Percentiles rank a stretch among this genome's conserved stretches.
These are phyloP conservation scores for Ennomos erosarius DNA, from an alignment of 2,888 invertebrate genomes.

Conservation along the genomic window DNA sequence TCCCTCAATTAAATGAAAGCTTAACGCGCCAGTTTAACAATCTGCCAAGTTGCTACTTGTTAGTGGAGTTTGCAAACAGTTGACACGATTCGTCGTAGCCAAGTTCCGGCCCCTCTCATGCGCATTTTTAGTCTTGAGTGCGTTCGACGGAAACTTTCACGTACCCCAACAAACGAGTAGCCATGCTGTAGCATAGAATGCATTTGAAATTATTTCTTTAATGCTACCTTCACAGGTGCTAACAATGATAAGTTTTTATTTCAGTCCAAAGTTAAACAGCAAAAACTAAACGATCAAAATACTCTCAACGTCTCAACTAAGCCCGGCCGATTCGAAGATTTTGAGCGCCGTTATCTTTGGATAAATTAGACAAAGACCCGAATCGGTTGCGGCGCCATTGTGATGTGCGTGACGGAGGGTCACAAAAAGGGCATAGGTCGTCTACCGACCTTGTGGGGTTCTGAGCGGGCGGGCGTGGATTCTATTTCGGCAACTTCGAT, in stretches of 20 bases:
- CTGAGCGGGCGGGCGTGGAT: constrained; percentile 62
- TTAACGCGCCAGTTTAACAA: constrained; percentile 54
- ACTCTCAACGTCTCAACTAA: not conserved
- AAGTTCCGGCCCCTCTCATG: constrained; percentile 57
- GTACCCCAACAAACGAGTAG: constrained; percentile 44
- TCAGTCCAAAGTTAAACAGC: constrained; percentile 8
- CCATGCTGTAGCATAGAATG: constrained; percentile 44
- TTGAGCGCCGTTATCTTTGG: constrained; percentile 34
- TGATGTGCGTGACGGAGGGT: constrained; percentile 53
- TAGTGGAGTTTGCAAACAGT: constrained; percentile 65
- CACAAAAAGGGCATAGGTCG: constrained; percentile 70
- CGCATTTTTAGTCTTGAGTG: constrained; percentile 62
- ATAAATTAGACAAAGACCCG: constrained; percentile 49
- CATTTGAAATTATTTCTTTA: constrained; percentile 41
- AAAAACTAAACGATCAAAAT: constrained; percentile 24
- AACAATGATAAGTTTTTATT: constrained; percentile 12
- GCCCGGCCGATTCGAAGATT: constrained; percentile 25
- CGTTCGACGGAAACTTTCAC: constrained; percentile 57
- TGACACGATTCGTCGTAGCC: constrained; percentile 56
- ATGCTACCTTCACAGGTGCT: constrained; percentile 16
- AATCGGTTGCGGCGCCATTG: constrained; percentile 50
- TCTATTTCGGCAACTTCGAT: constrained; percentile 72
- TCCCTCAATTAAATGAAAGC: constrained; percentile 56
- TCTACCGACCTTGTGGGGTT: constrained; percentile 69
- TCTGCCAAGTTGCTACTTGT: constrained; percentile 59